Evolutionary conservation across 1,140 invertebrate species (phyloP).

Genomic region (Drosophila varians): DNA sequence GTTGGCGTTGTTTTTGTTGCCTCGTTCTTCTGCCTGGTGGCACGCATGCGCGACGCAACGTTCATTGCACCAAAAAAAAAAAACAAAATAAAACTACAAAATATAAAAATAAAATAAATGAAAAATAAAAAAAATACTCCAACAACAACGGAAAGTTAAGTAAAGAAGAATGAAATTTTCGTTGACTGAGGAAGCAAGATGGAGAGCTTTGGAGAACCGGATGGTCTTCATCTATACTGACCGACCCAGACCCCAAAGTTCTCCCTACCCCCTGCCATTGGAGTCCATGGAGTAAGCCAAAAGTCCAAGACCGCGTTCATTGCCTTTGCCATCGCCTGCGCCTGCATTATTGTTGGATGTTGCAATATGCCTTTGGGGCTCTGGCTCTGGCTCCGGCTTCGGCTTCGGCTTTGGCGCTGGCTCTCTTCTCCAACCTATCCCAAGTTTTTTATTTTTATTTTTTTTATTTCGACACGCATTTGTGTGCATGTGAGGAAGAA

Average conservation of each 20-base stretch:
- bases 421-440: slow-evolving; percentile 71
- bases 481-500: slow-evolving; percentile 29
- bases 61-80: slow-evolving; percentile 68
- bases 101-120: slow-evolving; percentile 46
- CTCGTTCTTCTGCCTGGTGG: slow-evolving; percentile 22
- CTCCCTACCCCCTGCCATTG: too few species aligned
- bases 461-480: slow-evolving; percentile 66
- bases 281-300: slow-evolving; percentile 13
- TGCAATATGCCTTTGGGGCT: slow-evolving; percentile 64
- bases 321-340: slow-evolving; percentile 25
- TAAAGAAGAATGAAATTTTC: slow-evolving; percentile 78
- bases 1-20: slow-evolving; percentile 28
- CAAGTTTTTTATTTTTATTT: slow-evolving; percentile 49
- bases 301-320: slow-evolving; percentile 32
- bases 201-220: slow-evolving; percentile 74
- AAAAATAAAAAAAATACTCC: slow-evolving; percentile 32
- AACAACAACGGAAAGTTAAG: slow-evolving; percentile 38
- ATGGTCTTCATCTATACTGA: slow-evolving; percentile 47
- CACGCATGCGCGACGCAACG: slow-evolving; percentile 76
- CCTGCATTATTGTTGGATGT: slow-evolving; percentile 44
- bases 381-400: too few species aligned
- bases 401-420: too few species aligned
- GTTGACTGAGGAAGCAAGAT: too few species aligned
- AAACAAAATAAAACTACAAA: slow-evolving; percentile 21
- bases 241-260: slow-evolving; percentile 35